Percentiles rank a stretch among this genome's conserved stretches.
Evolutionary conservation across 2,888 invertebrate species (phyloP).

Genomic region (Teleogryllus oceanicus): DNA sequence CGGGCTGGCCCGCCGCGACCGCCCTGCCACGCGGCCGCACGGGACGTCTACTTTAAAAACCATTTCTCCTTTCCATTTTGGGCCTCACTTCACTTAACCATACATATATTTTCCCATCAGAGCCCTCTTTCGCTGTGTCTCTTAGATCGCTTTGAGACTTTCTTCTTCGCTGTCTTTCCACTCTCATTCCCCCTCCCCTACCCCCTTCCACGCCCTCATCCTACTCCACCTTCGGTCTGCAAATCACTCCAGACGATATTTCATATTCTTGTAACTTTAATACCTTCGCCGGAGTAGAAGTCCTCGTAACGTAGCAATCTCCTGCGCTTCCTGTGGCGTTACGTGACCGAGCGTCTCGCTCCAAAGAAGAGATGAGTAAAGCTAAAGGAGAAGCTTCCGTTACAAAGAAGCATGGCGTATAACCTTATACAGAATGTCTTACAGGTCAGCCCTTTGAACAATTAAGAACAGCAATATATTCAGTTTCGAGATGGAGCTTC

Average conservation of each 20-base stretch:
- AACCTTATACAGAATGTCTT: too few relatives aligned
- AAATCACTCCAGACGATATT: slow-evolving; percentile 3
- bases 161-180: not conserved
- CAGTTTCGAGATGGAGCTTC: too few relatives aligned
- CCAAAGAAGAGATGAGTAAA: not conserved
- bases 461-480: too few relatives aligned
- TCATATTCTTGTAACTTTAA: slow-evolving; percentile 10
- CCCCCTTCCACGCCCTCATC: not conserved
- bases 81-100: not conserved
- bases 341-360: too few relatives aligned
- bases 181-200: not conserved
- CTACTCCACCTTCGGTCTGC: not conserved
- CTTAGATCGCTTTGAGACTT: not conserved
- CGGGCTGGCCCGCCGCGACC: too few relatives aligned
- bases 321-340: not conserved
- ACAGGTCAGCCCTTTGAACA: too few relatives aligned
- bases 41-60: too few relatives aligned
- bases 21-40: too few relatives aligned
- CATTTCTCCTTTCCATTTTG: not conserved
- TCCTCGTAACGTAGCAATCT: slow-evolving; percentile 6
- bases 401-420: not conserved
- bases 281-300: not conserved
- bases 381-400: not conserved
- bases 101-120: not conserved
- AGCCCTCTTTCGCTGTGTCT: not conserved